These are phyloP conservation scores for Diarsia brunnea DNA, from an alignment of 2,888 invertebrate species.

Conservation along the genomic window DNA sequence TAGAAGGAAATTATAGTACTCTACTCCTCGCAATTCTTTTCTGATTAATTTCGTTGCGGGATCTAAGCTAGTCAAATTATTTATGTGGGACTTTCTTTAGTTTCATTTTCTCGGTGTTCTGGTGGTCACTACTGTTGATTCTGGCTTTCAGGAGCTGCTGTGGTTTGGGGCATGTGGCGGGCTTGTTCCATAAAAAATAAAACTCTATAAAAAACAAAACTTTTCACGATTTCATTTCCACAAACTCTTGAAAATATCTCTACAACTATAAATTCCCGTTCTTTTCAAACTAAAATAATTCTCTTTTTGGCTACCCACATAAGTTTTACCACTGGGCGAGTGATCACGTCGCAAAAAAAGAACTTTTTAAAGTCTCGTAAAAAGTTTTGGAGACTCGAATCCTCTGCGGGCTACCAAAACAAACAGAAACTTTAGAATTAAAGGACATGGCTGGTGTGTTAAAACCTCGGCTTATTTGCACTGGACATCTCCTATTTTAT, in stretches of 20 bases:
- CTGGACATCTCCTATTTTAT: slow-evolving; percentile 48
- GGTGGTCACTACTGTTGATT: no score
- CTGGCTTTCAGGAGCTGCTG: no score
- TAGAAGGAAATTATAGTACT: not conserved
- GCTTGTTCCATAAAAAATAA: no score
- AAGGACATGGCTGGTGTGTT: slow-evolving; percentile 61
- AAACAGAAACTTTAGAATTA: slow-evolving; percentile 68
- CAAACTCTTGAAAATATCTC: slow-evolving; percentile 9
- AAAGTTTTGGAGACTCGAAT: slow-evolving; percentile 68
- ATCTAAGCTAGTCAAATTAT: no score
- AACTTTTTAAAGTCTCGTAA: slow-evolving; percentile 66
- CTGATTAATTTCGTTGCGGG: no score
- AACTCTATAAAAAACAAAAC: not conserved
- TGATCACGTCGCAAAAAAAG: slow-evolving; percentile 65
- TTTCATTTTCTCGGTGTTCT: no score
- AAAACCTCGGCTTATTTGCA: slow-evolving; percentile 61
- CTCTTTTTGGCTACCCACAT: slow-evolving; percentile 56
- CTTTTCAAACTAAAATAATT: slow-evolving; percentile 57
- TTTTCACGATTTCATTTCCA: slow-evolving; percentile 23
- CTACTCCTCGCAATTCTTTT: no score
- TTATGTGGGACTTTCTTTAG: no score
- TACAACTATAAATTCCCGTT: slow-evolving; percentile 36
- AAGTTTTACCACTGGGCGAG: slow-evolving; percentile 56
- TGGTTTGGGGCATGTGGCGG: no score
- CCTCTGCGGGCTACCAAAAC: slow-evolving; percentile 66